Base-by-base conservation (phyloP, 2,113 vertebrate genomes). In the Corythornis madagascariensis region DNA sequence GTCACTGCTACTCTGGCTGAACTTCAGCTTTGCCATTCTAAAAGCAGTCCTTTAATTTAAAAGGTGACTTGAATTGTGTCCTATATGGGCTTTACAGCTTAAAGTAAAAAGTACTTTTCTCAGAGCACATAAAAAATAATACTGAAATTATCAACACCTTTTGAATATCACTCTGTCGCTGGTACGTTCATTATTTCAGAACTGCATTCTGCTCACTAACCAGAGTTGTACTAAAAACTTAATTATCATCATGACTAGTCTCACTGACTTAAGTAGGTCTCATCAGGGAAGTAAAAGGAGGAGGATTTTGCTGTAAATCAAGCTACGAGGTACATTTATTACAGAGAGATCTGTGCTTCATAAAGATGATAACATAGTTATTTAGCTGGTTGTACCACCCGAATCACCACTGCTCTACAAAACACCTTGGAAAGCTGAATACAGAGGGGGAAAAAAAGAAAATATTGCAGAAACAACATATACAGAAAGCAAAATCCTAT, bases 221-320 rank as follows among this genome's bases (percentile, higher is more conserved):
- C 76, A 83, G 87, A 89, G 83, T 92, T 94, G 75, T 95, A 92
- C 94, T 94, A 95, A 94, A 96, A 95, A 92, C 95, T 96, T 96
- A 89, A 96, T 95, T 95, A 91, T 96, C 91, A 77, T 93, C 87
- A 48, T 74, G 92, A 94, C 91, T 96, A 94, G 96, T 96, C 89
- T 89, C 60, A n/a, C 85, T 94, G 89, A 91, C 87, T 95, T 96
- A 95, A 94, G 61, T 92, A 91, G 89, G 79, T 91, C 89, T 95
- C 89, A 89, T 96, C 79, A 83, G 89, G 89, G 72, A 93, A 89
- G 89, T 57, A 74, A 77, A 79, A 88, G 72, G 65, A 87, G 89
- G 72, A 93, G 60, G 91, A 93, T 89, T 95, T 95, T 93, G 69
- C 75, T 83, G 69, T 89, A 95, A 93, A 95, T 96, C 92, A 95